Evolutionary conservation across 2,113 vertebrate genomes (phyloP).

Genomic region (Euleptes europaea): DNA sequence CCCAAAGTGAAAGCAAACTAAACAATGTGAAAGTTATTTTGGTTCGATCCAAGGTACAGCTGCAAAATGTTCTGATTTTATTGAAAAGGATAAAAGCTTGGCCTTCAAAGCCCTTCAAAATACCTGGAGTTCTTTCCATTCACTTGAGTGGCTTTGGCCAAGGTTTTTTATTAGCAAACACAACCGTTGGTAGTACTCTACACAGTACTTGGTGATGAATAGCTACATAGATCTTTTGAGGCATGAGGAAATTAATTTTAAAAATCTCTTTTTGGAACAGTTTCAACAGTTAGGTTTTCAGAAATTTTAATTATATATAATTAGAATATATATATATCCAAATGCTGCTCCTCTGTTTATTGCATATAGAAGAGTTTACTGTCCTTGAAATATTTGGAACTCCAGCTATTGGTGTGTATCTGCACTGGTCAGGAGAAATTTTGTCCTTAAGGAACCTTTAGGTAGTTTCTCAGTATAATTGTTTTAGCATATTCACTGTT

Average conservation of each 20-base stretch:
- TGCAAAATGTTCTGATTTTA: not conserved
- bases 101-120: not conserved
- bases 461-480: not conserved
- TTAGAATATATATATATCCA: not conserved
- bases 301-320: not conserved
- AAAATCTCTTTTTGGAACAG: not conserved
- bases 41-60: not conserved
- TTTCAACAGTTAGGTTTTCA: constrained; percentile 15
- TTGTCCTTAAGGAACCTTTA: not conserved
- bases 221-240: not conserved
- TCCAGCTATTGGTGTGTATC: not conserved
- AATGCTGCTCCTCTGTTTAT: not conserved
- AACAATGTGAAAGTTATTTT: not conserved
- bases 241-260: not conserved
- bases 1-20: not conserved
- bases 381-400: not conserved
- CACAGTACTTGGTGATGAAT: not conserved
- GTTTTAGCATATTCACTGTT: not conserved
- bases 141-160: not conserved
- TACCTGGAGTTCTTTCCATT: constrained; percentile 1
- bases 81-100: not conserved
- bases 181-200: not conserved
- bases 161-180: not conserved
- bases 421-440: not conserved
- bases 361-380: not conserved